Evolutionary conservation across 2,113 vertebrate genomes (phyloP).

Genomic region (Perognathus longimembris): DNA sequence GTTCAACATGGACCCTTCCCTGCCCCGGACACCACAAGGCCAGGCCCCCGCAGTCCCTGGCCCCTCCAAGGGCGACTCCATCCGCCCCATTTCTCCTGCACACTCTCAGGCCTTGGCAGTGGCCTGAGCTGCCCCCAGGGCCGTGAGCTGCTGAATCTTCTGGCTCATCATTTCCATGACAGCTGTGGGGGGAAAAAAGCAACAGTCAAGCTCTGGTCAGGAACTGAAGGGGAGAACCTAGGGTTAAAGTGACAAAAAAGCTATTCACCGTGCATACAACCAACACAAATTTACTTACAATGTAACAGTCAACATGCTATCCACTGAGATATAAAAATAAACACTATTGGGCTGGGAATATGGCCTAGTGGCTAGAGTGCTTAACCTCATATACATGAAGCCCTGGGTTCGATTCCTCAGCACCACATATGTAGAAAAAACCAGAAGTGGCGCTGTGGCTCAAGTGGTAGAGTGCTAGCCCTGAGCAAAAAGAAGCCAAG

Average conservation of each 20-base stretch:
- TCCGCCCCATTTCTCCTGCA: not conserved
- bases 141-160: conserved; percentile 95
- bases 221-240: not conserved
- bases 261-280: not conserved
- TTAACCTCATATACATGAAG: too few relatives aligned
- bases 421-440: too few relatives aligned
- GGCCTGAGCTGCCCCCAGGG: conserved; percentile 89
- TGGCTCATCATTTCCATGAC: conserved; percentile 95
- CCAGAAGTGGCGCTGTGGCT: too few relatives aligned
- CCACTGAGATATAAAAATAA: conserved; percentile 31
- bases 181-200: conserved; percentile 84
- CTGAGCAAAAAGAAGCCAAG: too few relatives aligned
- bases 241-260: not conserved
- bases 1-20: not conserved
- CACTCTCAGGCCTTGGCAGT: conserved; percentile 88
- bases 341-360: too few relatives aligned
- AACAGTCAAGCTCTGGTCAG: conserved; percentile 1
- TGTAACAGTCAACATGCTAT: not conserved
- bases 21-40: not conserved
- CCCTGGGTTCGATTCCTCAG: too few relatives aligned
- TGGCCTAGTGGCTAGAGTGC: too few relatives aligned
- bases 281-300: not conserved
- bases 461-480: too few relatives aligned
- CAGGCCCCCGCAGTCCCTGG: conserved; percentile 27
- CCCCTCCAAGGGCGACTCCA: not conserved